Evolutionary conservation across 37 sponge, comb jelly and placozoan species (phyloP), one percentile per base, ranked within the genome.

Genomic region (Oscarella lobularis): DNA sequence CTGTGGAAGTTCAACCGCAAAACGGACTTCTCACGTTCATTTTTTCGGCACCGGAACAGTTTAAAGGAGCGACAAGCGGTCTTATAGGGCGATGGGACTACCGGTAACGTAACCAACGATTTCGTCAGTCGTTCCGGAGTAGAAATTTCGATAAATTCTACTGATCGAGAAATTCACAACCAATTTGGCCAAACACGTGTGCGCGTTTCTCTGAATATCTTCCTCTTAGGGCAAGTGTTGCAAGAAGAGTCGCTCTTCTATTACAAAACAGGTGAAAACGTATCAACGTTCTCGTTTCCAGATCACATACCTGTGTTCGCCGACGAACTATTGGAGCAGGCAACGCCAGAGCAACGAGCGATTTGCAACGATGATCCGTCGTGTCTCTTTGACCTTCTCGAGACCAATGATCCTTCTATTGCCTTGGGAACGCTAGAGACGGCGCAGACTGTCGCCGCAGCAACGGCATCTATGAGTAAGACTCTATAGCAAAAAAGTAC

Each of bases 201-300:
- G n/a, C n/a, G n/a, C n/a, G n/a, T n/a, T n/a, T n/a, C n/a, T n/a
- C n/a, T n/a, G n/a, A n/a, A n/a, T 27, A 27, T 9, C 20, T 48
- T 9, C 14, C 60, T 48, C 14, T 48, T 83, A 87, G 87, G 83
- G 83, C 83, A 87, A 79, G 77, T 87, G 6, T 32, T 36, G 14
- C 36, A 35, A 3, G 40, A 38, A 5, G 83, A 79, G 60, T 80
- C 77, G 32, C 71, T 87, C 1, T 87, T 87, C 71, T 78, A 74
- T 0, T 87, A 87, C 39, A 70, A 72, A n/a, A 38, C 41, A 31
- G 81, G 78, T 0, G 3, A 32, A 31, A 38, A 36, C 55, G 39
- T 39, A 2, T 32, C 74, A 31, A 41, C 67, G 39, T 87, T 76
- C 66, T 67, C 84, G 2, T 31, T 37, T 67, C 89, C 89, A 0